A percentile compares a stretch with the other conserved stretches of the same genome.
These are phyloP conservation scores for Trinorchestia longiramus DNA, from an alignment of 1,140 invertebrate genomes.

Conservation along the genomic window DNA sequence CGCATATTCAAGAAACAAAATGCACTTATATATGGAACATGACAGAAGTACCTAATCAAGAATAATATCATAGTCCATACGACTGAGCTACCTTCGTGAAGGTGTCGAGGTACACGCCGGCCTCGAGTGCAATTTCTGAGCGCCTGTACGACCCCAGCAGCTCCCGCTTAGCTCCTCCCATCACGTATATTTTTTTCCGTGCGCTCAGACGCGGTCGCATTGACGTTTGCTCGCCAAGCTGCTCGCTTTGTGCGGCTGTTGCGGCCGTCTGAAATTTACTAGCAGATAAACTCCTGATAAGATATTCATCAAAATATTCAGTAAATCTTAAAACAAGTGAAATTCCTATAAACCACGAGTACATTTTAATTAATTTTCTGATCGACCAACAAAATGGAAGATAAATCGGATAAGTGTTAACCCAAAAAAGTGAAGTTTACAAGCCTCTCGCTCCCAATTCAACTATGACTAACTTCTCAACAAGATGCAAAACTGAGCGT, in stretches of 20 bases:
- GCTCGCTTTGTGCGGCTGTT: neutral
- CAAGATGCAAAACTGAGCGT: neutral
- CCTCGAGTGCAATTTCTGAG: conserved; percentile 72
- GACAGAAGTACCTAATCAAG: too few species aligned
- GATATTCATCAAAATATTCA: too few species aligned
- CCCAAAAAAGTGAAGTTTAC: neutral
- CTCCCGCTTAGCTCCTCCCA: conserved; percentile 90
- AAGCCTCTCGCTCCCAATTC: neutral
- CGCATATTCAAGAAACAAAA: too few species aligned
- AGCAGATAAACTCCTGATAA: too few species aligned
- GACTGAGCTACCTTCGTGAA: conserved; percentile 72
- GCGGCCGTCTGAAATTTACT: neutral
- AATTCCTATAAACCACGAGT: too few species aligned
- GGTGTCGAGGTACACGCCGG: conserved; percentile 84
- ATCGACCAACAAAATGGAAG: neutral
- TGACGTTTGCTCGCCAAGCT: neutral
- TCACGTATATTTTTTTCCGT: conserved; percentile 89
- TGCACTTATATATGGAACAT: too few species aligned
- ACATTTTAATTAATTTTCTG: neutral
- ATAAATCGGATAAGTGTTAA: neutral
- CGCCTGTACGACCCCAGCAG: conserved; percentile 74
- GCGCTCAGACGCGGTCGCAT: conserved; percentile 81
- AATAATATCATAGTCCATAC: too few species aligned
- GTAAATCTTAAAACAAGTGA: too few species aligned
- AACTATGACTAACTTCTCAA: neutral